Conservation (phyloP, 2,888 invertebrate genomes). For the Latheticus oryzae region DNA sequence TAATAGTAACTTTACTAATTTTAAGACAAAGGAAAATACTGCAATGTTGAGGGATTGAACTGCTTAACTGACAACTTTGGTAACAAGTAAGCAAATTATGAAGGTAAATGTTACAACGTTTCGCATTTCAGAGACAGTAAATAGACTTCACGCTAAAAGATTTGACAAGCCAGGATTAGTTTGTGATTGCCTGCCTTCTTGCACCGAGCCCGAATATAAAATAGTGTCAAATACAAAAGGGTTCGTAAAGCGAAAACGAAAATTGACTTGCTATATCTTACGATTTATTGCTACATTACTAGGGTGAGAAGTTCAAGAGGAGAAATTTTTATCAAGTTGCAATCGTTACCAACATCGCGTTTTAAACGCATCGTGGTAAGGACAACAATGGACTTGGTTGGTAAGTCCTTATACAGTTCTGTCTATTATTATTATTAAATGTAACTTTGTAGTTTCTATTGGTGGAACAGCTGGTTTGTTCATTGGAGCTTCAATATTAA, state of each 20-base stretch:
- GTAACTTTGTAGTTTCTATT: conserved; percentile 68
- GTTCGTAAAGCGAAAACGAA: conserved; percentile 66
- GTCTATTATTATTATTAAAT: no score
- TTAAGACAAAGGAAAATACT: conserved; percentile 66
- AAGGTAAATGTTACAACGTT: conserved; percentile 24
- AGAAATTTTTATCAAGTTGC: conserved; percentile 67
- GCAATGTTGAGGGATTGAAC: conserved; percentile 69
- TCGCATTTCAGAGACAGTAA: conserved; percentile 61
- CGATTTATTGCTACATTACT: conserved; percentile 13
- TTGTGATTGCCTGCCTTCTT: conserved; percentile 72
- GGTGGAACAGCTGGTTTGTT: conserved; percentile 73
- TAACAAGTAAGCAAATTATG: conserved; percentile 48
- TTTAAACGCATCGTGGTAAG: conserved; percentile 73
- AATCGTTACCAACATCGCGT: conserved; percentile 69
- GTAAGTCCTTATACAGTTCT: no score
- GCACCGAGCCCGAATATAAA: conserved; percentile 71
- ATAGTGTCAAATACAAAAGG: conserved; percentile 66
- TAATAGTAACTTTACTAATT: conserved; percentile 42
- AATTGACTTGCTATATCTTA: conserved; percentile 12
- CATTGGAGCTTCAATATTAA: conserved; percentile 72
- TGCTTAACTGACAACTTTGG: conserved; percentile 69
- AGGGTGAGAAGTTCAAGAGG: conserved; percentile 50
- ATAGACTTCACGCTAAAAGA: conserved; percentile 64
- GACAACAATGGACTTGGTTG: conserved; percentile 72
- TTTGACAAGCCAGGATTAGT: conserved; percentile 65